Base-by-base conservation (phyloP, 2,797 vertebrate genomes). In the Pelodytes ibericus region DNA sequence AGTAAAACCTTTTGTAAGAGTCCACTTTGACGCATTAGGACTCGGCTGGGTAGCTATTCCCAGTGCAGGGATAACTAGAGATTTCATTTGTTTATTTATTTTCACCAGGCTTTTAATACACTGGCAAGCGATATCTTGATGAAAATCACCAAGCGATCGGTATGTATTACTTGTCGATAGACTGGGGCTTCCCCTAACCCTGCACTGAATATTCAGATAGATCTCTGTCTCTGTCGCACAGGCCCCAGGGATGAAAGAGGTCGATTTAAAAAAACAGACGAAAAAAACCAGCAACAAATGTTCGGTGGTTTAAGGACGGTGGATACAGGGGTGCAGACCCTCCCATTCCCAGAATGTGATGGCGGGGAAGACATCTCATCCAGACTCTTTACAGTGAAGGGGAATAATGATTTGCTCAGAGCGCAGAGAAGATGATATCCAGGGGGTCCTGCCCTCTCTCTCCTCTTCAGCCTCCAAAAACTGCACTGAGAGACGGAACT, bases 81-180 rank as follows among this genome's bases (percentile, higher is more conserved):
- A n/a, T n/a, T n/a, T n/a, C n/a, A n/a, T n/a, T 47, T 47, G 13
- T 2, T 1, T 9, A 8, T 49, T 25, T 22, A 68, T 0, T 56
- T 24, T 57, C n/a, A 57, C 3, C 71, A 97, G 95, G 94, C 95
- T 0, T 97, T 98, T 84, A 82, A 85, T 79, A 81, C 92, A 62
- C 88, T 98, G 89, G 96, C 96, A 1, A 85, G 87, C 49, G 95
- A 97, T 84, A 97, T 97, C 82, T 88, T 97, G 79, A 88, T 93
- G 80, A 95, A 92, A 85, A 88, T 88, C 74, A 90, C 68, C 84
- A 93, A 88, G 84, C 94, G 92, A 85, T 44, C 84, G 72, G 93
- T 94, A 79, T 88, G 90, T 88, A 33, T 1, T 5, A 2, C 15
- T 25, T 49, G 62, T 15, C 30, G 1, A 2, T 0, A 16, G 3